A percentile compares a stretch with the other conserved stretches of the same genome.
These are phyloP conservation scores for Hypolimnas misippus DNA, from an alignment of 2,888 invertebrate species.

Conservation along the genomic window DNA sequence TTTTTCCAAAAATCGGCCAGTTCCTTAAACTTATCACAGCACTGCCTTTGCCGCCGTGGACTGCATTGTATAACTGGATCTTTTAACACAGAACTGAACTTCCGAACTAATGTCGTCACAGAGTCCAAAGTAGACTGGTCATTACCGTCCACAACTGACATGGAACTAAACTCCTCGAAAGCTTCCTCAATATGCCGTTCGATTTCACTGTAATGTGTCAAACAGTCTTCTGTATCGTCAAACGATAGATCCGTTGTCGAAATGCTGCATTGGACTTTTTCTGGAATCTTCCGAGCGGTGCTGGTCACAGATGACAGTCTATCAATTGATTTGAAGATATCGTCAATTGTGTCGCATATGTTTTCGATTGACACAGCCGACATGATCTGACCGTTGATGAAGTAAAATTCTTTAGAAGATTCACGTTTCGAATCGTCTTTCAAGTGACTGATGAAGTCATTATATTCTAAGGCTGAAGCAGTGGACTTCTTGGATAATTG, in stretches of 20 bases:
- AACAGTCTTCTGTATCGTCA: slow-evolving; percentile 61
- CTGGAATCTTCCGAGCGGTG: slow-evolving; percentile 57
- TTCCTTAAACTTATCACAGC: slow-evolving; percentile 67
- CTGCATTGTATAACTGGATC: slow-evolving; percentile 57
- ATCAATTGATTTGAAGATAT: slow-evolving; percentile 73
- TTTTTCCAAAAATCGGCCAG: slow-evolving; percentile 71
- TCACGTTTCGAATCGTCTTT: slow-evolving; percentile 49
- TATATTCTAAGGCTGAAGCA: slow-evolving; percentile 56
- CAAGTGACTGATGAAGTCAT: slow-evolving; percentile 65
- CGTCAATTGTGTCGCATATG: slow-evolving; percentile 70
- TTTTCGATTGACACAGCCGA: slow-evolving; percentile 71
- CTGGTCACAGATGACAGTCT: slow-evolving; percentile 62
- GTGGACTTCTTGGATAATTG: slow-evolving; percentile 56
- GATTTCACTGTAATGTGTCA: slow-evolving; percentile 56
- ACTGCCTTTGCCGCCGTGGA: slow-evolving; percentile 59
- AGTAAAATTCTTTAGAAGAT: slow-evolving; percentile 59
- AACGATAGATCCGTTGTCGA: slow-evolving; percentile 65
- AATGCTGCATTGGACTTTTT: slow-evolving; percentile 68
- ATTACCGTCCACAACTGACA: slow-evolving; percentile 52
- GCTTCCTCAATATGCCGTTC: slow-evolving; percentile 73
- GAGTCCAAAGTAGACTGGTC: slow-evolving; percentile 57
- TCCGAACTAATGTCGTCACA: slow-evolving; percentile 70
- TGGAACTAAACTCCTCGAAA: slow-evolving; percentile 62
- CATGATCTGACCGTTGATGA: slow-evolving; percentile 63
- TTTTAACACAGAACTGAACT: slow-evolving; percentile 63